Conservation (phyloP, 2,888 invertebrate species). For the Eristalinus aeneus region DNA sequence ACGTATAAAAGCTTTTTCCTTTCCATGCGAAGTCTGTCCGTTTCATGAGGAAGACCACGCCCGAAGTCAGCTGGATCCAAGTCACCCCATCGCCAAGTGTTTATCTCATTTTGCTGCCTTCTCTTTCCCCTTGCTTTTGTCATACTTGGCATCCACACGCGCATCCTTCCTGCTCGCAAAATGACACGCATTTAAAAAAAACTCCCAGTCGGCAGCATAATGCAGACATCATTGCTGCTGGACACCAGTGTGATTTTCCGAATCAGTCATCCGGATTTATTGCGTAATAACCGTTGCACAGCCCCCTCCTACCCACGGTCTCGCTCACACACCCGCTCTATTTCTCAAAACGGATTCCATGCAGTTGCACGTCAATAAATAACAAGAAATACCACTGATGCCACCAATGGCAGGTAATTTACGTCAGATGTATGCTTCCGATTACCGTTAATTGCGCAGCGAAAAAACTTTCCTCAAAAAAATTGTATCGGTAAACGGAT, state of each 20-base stretch:
- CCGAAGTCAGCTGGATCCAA: too few relatives aligned
- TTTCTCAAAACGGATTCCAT: not conserved
- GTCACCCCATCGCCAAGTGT: too few relatives aligned
- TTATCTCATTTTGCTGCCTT: too few relatives aligned
- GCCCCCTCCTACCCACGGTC: too few relatives aligned
- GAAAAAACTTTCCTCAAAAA: not conserved
- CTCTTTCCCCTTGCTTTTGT: too few relatives aligned
- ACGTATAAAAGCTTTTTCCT: too few relatives aligned
- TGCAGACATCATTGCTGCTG: not conserved
- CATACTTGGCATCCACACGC: not conserved
- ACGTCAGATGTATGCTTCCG: constrained; percentile 49
- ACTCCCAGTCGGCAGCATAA: not conserved
- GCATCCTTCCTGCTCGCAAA: not conserved
- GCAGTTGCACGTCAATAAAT: constrained; percentile 21
- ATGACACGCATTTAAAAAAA: not conserved
- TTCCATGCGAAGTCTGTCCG: not conserved
- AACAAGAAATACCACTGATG: constrained; percentile 35
- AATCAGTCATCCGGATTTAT: constrained; percentile 15
- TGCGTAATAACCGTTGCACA: not conserved
- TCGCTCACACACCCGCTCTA: not conserved
- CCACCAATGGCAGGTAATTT: constrained; percentile 59
- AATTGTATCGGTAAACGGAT: not conserved
- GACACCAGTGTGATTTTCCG: not conserved
- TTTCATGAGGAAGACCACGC: too few relatives aligned
- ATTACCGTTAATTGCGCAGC: constrained; percentile 26